phyloP scores from a whole-genome alignment of 2,888 invertebrate species.

The Heliconius ismenius region DNA sequence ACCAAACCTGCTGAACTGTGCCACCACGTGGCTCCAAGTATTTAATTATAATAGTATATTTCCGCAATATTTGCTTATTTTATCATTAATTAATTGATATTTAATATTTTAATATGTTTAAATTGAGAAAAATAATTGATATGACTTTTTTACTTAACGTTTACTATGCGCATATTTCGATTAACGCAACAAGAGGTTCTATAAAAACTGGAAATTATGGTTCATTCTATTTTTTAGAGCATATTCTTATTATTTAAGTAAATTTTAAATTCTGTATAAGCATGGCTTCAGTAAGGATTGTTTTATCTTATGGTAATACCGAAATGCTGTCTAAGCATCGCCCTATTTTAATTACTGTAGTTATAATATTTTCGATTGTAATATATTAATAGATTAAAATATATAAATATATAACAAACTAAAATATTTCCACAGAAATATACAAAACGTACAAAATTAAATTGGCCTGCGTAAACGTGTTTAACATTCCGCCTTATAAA shows the following conservation, averaged over 20 bases:
- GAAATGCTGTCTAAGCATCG: no score
- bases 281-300: no score
- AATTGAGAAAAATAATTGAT: neutral
- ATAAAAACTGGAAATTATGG: neutral
- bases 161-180: neutral
- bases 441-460: neutral
- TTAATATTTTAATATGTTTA: neutral
- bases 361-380: neutral
- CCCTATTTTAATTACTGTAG: neutral
- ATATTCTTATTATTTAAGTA: neutral
- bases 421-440: neutral
- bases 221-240: neutral
- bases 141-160: neutral
- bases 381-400: neutral
- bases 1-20: conserved; percentile 57
- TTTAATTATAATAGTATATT: conserved; percentile 18
- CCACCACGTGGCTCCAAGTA: conserved; percentile 60
- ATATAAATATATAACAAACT: neutral
- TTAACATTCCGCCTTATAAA: conserved; percentile 54
- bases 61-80: conserved; percentile 11
- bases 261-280: neutral
- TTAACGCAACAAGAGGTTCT: neutral
- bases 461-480: neutral
- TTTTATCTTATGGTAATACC: no score
- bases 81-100: neutral